Evolutionary conservation across 2,113 vertebrate species (phyloP).

Genomic region (Scytalopus superciliaris): DNA sequence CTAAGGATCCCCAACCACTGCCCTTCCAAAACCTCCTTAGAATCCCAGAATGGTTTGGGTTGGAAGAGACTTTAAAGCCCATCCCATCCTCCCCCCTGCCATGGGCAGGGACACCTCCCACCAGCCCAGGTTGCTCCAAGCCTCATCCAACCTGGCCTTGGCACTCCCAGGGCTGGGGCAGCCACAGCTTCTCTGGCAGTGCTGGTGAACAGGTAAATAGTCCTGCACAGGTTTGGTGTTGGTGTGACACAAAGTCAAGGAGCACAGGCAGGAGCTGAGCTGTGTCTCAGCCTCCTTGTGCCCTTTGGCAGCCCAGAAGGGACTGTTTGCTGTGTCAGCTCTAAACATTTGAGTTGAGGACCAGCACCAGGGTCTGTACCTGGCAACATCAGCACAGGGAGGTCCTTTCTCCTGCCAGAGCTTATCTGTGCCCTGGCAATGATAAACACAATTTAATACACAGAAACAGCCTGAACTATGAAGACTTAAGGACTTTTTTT

Average conservation of each 20-base stretch:
- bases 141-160: not conserved
- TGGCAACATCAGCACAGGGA: not conserved
- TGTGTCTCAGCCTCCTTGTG: not conserved
- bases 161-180: not conserved
- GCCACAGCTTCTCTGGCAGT: not conserved
- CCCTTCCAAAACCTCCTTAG: not conserved
- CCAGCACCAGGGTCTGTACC: not conserved
- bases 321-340: not conserved
- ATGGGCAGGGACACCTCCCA: not conserved
- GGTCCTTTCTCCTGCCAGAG: not conserved
- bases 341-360: not conserved
- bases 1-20: not conserved
- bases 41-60: not conserved
- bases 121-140: not conserved
- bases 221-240: not conserved
- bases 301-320: not conserved
- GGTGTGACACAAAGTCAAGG: not conserved
- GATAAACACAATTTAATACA: not conserved
- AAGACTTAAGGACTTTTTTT: not conserved
- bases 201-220: not conserved
- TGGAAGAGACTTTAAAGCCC: rapidly evolving
- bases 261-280: not conserved
- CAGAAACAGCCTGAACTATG: not conserved
- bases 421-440: not conserved
- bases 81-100: rapidly evolving